Percentiles rank a stretch among this genome's conserved stretches.
Evolutionary conservation across 2,888 invertebrate species (phyloP).

Genomic region (Apamea anceps): DNA sequence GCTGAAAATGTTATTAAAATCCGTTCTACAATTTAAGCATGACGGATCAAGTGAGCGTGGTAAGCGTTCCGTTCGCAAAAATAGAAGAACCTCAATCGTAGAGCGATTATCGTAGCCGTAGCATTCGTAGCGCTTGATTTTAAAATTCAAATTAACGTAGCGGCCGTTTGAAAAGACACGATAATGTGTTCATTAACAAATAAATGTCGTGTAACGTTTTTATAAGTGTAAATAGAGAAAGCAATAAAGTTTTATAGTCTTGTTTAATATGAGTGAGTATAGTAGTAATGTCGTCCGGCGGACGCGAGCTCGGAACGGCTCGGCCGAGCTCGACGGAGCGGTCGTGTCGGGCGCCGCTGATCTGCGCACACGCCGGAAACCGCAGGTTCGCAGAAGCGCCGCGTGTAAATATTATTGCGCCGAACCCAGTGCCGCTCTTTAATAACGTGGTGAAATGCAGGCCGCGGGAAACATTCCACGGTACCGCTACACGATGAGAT

Average conservation of each 20-base stretch:
- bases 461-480: conserved; percentile 73
- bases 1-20: conserved; percentile 50
- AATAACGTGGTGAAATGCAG: conserved; percentile 73
- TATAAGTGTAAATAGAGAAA: conserved; percentile 61
- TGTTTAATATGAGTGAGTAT: conserved; percentile 66
- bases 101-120: not conserved
- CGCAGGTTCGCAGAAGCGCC: conserved; percentile 82
- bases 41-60: conserved; percentile 38
- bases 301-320: conserved; percentile 63
- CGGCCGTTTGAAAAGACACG: conserved; percentile 16
- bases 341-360: conserved; percentile 55
- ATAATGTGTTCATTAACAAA: conserved; percentile 52
- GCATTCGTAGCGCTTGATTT: conserved; percentile 6
- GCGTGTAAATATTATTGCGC: conserved; percentile 81
- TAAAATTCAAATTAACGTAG: not conserved
- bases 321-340: conserved; percentile 56
- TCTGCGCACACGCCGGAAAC: conserved; percentile 78
- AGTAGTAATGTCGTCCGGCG: conserved; percentile 67
- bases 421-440: conserved; percentile 71
- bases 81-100: conserved; percentile 24
- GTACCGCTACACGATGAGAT: conserved; percentile 77
- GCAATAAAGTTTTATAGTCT: conserved; percentile 66
- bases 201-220: conserved; percentile 46
- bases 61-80: conserved; percentile 33
- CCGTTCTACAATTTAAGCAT: conserved; percentile 54